Evolutionary conservation across 1,140 invertebrate genomes (phyloP), one percentile per base, ranked within the genome.

Genomic region (Drosophila persimilis): DNA sequence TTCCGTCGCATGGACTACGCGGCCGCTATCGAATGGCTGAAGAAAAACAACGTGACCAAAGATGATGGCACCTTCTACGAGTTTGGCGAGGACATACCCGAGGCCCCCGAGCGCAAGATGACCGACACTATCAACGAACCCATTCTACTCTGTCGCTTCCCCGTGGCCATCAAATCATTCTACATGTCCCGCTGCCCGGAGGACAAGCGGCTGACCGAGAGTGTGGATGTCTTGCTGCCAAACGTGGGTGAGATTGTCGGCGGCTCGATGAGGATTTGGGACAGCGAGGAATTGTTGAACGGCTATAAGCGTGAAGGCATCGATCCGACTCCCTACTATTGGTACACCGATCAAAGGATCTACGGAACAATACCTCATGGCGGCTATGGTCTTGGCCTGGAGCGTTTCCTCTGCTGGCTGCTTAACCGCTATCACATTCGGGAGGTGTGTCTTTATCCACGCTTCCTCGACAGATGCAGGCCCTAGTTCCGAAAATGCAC

Each of bases 191-290:
- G 95, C 46, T 99, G 97, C 91, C 91, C 93, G 0, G 97, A 99
- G 72, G 96, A 99, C 92, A 80, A 78, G 6, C 92, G 94, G 15
- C 93, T 99, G 0, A 99, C 99, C 0, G 98, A 99, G 92, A 99
- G 98, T 26, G 98, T 98, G 22, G 99, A 99, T 93, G 94, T 99
- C 11, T 92, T 99, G 44, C 94, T 99, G 92, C 99, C 98, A 0
- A 97, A 97, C 90, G 99, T 99, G n/a, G 99, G 99, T 1, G 99
- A 99, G 93, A 99, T 99, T 85, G 95, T 99, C 48, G 99, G 99
- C 15, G 99, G 99, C 0, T 99, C 98, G 0, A 99, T 99, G 98
- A 98, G 99, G 96, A 98, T 97, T 69, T 97, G 95, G 93, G 94
- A 99, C 79, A 92, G 95, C 57, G 95, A 98, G 6, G 97, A 99